Evolutionary conservation across 1,140 invertebrate species (phyloP), one percentile per base, ranked within the genome.

Genomic region (Triops cancriformis): DNA sequence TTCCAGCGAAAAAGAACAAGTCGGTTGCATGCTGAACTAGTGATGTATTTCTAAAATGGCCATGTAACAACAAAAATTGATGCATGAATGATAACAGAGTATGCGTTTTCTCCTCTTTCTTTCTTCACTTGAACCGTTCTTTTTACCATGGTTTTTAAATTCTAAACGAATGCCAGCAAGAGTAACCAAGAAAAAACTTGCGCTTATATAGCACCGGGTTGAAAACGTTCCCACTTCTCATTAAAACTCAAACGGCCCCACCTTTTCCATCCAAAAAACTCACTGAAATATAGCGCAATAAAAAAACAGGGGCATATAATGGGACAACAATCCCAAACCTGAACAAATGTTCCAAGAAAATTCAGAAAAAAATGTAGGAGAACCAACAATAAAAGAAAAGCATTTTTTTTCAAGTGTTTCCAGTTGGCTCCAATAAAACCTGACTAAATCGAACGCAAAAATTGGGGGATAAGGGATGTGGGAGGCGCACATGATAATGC

Each of bases 21-120:
- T 37, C 31, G 31, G 31, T 64, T 45, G 51, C 51, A 64, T 64
- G 51, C 23, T n/a, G 51, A 64, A 64, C 51, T 64, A 64, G 51
- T 64, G 51, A 64, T 64, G 51, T 64, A 64, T 64, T 64, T 64
- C 51, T 64, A 64, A 64, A 64, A 64, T 64, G 51, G 51, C 51
- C 51, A 64, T 64, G 51, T 12, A 45, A 64, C 23, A 64, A 64
- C n/a, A 23, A 64, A 64, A 64, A 64, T 64, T 0, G 51, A 64
- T 64, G 51, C 51, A 64, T 64, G 51, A 23, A 23, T 23, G 51
- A 64, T 64, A 64, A 64, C 51, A 23, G 51, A 64, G 51, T 64
- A 64, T 64, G 51, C 51, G 14, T 64, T 64, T 64, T 64, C 23
- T 64, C 51, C n/a, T 64, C 14, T 23, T 64, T 14, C 51, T n/a